Percentiles rank a stretch among this genome's conserved stretches.
Conservation (phyloP, 2,113 vertebrate species). For the Xiphophorus hellerii region DNA sequence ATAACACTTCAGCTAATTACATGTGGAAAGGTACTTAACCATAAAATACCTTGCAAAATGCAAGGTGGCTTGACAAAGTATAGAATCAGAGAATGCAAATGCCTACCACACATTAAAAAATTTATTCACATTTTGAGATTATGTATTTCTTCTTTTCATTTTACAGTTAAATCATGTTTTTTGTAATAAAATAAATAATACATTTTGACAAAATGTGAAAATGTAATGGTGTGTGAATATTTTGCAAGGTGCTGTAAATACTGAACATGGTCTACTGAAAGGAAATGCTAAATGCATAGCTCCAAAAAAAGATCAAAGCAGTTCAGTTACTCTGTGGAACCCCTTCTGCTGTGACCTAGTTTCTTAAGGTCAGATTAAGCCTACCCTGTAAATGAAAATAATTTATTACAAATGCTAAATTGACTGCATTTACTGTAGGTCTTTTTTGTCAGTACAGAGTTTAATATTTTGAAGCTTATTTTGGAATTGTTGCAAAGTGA, state of each 20-base stretch:
- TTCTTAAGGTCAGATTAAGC: constrained; percentile 14
- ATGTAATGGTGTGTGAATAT: neutral
- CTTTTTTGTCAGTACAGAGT: neutral
- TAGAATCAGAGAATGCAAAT: neutral
- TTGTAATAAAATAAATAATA: neutral
- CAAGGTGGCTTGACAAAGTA: neutral
- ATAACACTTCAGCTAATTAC: too few relatives aligned
- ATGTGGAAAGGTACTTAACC: too few relatives aligned
- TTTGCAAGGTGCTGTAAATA: neutral
- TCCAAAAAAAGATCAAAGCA: constrained; percentile 19
- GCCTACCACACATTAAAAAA: neutral
- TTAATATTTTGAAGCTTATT: neutral
- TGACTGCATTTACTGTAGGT: neutral
- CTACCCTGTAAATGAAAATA: neutral
- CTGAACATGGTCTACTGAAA: neutral
- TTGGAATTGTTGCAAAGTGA: neutral
- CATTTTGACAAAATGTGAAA: too few relatives aligned
- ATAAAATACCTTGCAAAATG: too few relatives aligned
- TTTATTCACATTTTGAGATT: neutral
- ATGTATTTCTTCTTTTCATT: neutral
- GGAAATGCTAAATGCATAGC: constrained; percentile 2
- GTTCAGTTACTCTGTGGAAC: constrained; percentile 1
- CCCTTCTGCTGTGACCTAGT: constrained; percentile 1
- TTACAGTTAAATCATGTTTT: neutral
- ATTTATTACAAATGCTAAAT: neutral